Evolutionary conservation across 2,113 vertebrate genomes (phyloP), one percentile per base, ranked within the genome.

Genomic region (Agapornis roseicollis): DNA sequence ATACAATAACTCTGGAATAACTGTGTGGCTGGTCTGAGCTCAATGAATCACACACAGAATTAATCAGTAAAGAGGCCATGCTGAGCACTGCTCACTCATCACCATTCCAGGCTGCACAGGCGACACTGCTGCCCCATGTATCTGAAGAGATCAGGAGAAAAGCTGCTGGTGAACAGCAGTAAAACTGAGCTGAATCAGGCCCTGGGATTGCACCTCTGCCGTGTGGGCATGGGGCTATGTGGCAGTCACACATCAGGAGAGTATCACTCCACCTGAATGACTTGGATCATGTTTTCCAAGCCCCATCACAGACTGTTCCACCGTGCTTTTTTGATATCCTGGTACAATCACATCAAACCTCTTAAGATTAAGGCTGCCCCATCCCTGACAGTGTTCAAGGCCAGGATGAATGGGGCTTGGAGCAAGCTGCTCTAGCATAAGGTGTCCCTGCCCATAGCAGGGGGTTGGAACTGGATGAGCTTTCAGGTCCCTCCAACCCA

Each of bases 1-100:
- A 60, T 49, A 37, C 80, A 91, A 66, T 2, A 47, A n/a, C 39
- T 8, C 60, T 35, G 8, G n/a, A 88, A 35, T 7, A 65, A 53
- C 68, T n/a, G 15, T 12, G 17, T 20, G 58, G 76, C 56, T 49
- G 35, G 49, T 39, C 49, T 49, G 20, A 83, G 64, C 5, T 28
- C 41, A 73, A 33, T 70, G 93, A 95, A 88, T 92, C 91, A 91
- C 6, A 29, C 79, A 19, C 29, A 28, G 74, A 33, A 92, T 89
- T 84, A 65, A 49, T 12, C 13, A 65, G 69, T 6, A 69, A 69
- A 61, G 65, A 69, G 77, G 65, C 86, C 83, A 42, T 11, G 60
- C 69, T 91, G 9, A 58, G 50, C 69, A 23, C 27, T 35, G 85
- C 13, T 64, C 69, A 64, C 72, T 66, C 20, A 2, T 29, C 24